Percentiles rank a stretch among this genome's conserved stretches.
Conservation (phyloP, 1,140 invertebrate species). For the Diorhabda carinulata region DNA sequence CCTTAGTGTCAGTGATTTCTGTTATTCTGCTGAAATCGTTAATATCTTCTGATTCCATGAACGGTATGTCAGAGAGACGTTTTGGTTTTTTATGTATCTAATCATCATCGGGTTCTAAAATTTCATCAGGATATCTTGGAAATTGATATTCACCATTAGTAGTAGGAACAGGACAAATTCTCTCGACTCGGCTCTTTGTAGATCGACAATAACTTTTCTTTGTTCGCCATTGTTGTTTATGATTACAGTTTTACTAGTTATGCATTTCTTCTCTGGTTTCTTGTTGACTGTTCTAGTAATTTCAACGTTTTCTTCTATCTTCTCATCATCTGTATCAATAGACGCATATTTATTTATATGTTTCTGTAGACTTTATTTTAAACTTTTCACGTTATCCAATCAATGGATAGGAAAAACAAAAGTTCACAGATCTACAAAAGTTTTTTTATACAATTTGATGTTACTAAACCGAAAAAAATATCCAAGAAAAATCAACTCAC, state of each 20-base stretch:
- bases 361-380: not conserved
- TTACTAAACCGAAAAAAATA: too few species aligned
- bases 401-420: too few species aligned
- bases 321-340: constrained; percentile 31
- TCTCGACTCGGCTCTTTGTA: constrained; percentile 66
- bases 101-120: constrained; percentile 67
- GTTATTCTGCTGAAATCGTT: constrained; percentile 51
- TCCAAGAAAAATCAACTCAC: too few species aligned
- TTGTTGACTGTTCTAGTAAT: not conserved
- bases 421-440: too few species aligned
- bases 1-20: constrained; percentile 53
- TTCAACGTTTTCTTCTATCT: constrained; percentile 1
- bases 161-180: constrained; percentile 59
- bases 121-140: constrained; percentile 64
- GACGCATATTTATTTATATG: constrained; percentile 26
- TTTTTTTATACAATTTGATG: too few species aligned
- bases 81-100: constrained; percentile 46
- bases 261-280: constrained; percentile 32
- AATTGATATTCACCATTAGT: constrained; percentile 55
- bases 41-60: constrained; percentile 40
- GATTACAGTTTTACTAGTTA: constrained; percentile 45
- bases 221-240: constrained; percentile 42
- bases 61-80: constrained; percentile 48
- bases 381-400: too few species aligned
- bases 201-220: constrained; percentile 56